These are phyloP conservation scores for Lycorma delicatula DNA, from an alignment of 1,140 invertebrate species.

Conservation along the genomic window DNA sequence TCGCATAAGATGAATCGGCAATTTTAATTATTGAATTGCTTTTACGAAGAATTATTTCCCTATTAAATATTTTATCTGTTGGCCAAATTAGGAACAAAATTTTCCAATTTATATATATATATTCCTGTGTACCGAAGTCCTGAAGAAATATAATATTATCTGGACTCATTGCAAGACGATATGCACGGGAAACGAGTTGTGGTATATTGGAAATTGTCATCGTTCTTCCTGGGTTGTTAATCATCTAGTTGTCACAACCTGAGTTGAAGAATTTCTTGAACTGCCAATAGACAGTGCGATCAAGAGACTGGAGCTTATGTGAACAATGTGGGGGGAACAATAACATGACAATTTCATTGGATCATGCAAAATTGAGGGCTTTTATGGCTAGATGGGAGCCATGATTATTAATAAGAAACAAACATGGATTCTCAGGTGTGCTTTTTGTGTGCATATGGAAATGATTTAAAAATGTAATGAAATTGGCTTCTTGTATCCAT, in stretches of 20 bases:
- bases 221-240: slow-evolving; percentile 14
- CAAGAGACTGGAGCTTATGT: slow-evolving; percentile 38
- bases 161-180: too few species aligned
- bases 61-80: too few species aligned
- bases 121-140: too few species aligned
- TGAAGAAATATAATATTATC: too few species aligned
- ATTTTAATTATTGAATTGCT: too few species aligned
- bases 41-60: too few species aligned
- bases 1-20: too few species aligned
- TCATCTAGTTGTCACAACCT: slow-evolving; percentile 6
- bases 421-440: background rate
- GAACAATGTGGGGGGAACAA: slow-evolving; percentile 28
- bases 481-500: background rate
- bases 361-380: slow-evolving; percentile 20
- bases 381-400: slow-evolving; percentile 20
- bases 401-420: slow-evolving; percentile 22
- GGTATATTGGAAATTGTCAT: background rate
- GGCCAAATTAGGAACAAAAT: too few species aligned
- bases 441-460: background rate
- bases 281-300: slow-evolving; percentile 17
- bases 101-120: too few species aligned
- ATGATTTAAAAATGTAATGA: background rate
- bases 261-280: slow-evolving; percentile 15
- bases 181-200: too few species aligned
- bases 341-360: slow-evolving; percentile 27